These are phyloP conservation scores for Hydrocynus forskahlii DNA, from an alignment of 2,797 vertebrate species.

Conservation along the genomic window DNA sequence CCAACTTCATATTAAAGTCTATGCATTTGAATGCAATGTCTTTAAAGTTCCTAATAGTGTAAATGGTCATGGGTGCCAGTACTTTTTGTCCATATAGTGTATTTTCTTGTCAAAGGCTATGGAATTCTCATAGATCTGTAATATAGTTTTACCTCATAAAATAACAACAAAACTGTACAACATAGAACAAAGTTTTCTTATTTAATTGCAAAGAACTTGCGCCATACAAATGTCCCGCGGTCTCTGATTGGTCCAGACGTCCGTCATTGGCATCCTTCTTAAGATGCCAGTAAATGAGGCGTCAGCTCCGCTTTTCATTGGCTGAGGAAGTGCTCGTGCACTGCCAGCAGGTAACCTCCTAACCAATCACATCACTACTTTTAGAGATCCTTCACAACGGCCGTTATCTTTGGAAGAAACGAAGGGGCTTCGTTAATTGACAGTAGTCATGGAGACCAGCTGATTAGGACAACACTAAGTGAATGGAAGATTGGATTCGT, in stretches of 20 bases:
- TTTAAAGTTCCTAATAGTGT: no score
- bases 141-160: no score
- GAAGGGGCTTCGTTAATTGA: not conserved
- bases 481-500: not conserved
- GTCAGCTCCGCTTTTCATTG: constrained; percentile 44
- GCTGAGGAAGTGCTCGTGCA: constrained; percentile 42
- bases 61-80: no score
- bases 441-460: not conserved
- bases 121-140: no score
- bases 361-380: constrained; percentile 55
- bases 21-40: no score
- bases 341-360: constrained; percentile 43
- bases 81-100: no score
- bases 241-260: constrained; percentile 56
- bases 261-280: constrained; percentile 17
- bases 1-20: no score
- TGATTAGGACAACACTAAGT: not conserved
- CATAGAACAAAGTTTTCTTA: no score
- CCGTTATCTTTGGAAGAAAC: not conserved
- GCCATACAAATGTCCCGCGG: constrained; percentile 16
- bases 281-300: constrained; percentile 36
- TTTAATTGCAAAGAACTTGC: no score
- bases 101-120: no score
- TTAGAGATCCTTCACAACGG: constrained; percentile 21
- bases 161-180: no score